Conservation (phyloP, 2,888 invertebrate species). For the Tuberolachnus salignus region DNA sequence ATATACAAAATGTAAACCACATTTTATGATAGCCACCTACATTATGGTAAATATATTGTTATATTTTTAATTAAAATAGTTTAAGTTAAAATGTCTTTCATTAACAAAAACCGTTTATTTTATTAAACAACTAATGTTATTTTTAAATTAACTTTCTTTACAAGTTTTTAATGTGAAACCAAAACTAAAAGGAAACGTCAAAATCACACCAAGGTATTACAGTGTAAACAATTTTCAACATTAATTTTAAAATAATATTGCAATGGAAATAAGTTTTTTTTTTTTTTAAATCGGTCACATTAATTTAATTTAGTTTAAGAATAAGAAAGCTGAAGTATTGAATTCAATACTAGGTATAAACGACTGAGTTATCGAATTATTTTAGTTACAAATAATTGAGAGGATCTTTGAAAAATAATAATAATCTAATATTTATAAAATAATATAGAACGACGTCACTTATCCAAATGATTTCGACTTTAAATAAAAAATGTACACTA, state of each 20-base stretch:
- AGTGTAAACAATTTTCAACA: conserved; percentile 11
- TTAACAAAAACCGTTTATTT: too few relatives aligned
- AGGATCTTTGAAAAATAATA: too few relatives aligned
- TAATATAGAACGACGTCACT: too few relatives aligned
- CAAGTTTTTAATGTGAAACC: background rate
- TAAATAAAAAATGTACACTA: too few relatives aligned
- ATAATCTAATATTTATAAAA: too few relatives aligned
- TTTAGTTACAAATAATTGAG: background rate
- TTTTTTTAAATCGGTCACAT: background rate
- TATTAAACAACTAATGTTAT: background rate
- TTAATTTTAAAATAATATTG: background rate
- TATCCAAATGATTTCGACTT: too few relatives aligned
- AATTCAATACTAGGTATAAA: background rate
- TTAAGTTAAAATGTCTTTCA: background rate
- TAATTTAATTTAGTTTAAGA: background rate
- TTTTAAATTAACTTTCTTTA: conserved; percentile 13
- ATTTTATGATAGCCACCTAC: too few relatives aligned
- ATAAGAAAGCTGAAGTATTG: background rate
- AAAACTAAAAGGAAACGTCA: conserved; percentile 25
- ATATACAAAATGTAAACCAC: too few relatives aligned
- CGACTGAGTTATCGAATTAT: background rate
- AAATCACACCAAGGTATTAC: background rate
- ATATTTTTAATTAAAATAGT: background rate
- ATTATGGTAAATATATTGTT: background rate
- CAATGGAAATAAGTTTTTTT: background rate